phyloP scores from a whole-genome alignment of 2,113 vertebrate species.

The Tachuris rubrigastra region DNA sequence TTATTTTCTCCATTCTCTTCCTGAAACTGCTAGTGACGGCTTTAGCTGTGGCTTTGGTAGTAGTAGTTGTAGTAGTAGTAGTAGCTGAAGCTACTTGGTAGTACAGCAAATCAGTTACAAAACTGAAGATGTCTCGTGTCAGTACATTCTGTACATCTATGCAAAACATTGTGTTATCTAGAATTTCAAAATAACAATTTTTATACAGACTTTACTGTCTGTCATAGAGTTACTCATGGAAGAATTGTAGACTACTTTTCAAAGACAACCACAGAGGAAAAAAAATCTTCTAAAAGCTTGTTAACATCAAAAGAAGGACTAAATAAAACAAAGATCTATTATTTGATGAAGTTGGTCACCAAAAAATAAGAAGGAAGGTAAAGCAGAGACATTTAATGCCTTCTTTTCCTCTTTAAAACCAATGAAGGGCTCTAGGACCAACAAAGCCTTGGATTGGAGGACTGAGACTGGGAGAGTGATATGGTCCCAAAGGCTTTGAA shows the following conservation, averaged over 20 bases:
- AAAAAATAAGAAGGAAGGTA: neutral
- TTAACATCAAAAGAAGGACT: neutral
- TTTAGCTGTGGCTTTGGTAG: neutral
- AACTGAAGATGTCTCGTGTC: neutral
- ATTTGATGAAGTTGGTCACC: neutral
- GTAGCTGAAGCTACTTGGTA: neutral
- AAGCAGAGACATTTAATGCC: neutral
- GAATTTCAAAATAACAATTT: neutral
- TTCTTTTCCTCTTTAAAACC: neutral
- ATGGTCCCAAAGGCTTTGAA: neutral
- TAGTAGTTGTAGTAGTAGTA: too few species aligned
- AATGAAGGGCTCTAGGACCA: rapidly evolving
- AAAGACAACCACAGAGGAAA: neutral
- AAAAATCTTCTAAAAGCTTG: too few species aligned
- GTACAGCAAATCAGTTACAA: neutral
- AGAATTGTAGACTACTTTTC: neutral
- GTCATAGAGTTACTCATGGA: neutral
- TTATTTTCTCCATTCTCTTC: neutral
- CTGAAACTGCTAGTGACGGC: neutral
- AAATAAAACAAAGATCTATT: neutral
- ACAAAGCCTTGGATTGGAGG: rapidly evolving
- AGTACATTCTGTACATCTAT: neutral
- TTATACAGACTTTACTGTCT: neutral
- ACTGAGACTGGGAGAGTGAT: neutral
- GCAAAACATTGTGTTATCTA: neutral